Evolutionary conservation across 2,113 vertebrate species (phyloP).

Genomic region (Cebus imitator): DNA sequence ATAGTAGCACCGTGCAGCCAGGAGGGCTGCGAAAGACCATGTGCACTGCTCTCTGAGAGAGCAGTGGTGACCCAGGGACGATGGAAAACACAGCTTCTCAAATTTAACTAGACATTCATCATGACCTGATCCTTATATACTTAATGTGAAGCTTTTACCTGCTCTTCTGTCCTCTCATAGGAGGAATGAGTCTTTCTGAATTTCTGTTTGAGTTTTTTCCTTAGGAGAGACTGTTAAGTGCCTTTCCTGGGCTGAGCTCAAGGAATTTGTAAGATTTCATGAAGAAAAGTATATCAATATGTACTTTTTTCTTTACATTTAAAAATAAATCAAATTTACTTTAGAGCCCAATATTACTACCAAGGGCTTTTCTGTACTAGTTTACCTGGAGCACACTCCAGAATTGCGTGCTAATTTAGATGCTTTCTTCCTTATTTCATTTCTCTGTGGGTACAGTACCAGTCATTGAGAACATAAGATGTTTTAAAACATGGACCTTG

Average conservation of each 20-base stretch:
- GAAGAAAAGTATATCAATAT: neutral
- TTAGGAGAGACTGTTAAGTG: neutral
- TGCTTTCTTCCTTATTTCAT: neutral
- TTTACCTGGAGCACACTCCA: neutral
- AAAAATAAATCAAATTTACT: neutral
- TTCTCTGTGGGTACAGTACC: neutral
- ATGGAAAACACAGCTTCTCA: neutral
- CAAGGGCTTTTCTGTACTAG: neutral
- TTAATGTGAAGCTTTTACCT: neutral
- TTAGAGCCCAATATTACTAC: neutral
- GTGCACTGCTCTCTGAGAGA: accelerated
- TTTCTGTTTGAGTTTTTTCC: slow-evolving; percentile 19
- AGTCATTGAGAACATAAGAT: neutral
- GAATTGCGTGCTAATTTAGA: neutral
- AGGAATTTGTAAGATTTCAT: slow-evolving; percentile 18
- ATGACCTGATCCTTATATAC: neutral
- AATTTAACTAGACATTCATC: neutral
- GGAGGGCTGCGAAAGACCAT: neutral
- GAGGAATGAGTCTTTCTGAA: neutral
- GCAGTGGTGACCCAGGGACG: neutral
- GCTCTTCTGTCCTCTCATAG: neutral
- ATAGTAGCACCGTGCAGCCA: neutral
- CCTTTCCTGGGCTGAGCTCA: slow-evolving; percentile 10
- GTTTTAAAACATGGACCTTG: neutral
- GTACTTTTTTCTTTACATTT: neutral